phyloP scores from a whole-genome alignment of 2,888 invertebrate species.

The Craniophora ligustri region DNA sequence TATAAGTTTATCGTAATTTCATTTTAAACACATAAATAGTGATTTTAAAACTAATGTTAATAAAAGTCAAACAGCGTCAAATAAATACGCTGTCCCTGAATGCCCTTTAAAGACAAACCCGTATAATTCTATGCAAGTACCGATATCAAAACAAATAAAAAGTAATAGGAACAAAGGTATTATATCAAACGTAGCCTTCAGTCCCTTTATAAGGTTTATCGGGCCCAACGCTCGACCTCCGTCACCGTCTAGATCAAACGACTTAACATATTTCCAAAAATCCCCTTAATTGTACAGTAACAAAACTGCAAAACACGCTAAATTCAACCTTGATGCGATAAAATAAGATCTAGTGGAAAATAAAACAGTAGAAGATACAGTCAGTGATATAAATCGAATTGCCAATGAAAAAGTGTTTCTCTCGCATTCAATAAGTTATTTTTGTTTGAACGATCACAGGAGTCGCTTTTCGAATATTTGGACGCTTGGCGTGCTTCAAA shows the following conservation, averaged over 20 bases:
- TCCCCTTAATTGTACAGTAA: neutral
- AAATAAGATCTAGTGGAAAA: conserved; percentile 1
- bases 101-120: conserved; percentile 4
- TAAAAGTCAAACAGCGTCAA: neutral
- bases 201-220: conserved; percentile 55
- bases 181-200: conserved; percentile 45
- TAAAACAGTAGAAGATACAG: neutral
- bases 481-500: conserved; percentile 33
- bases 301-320: conserved; percentile 1
- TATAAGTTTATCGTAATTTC: too few species aligned
- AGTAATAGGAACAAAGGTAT: conserved; percentile 48
- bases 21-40: neutral
- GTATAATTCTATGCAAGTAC: conserved; percentile 31
- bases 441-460: conserved; percentile 55
- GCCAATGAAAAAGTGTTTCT: conserved; percentile 54
- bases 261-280: conserved; percentile 57
- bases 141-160: conserved; percentile 48
- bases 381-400: conserved; percentile 51
- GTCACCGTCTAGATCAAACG: conserved; percentile 60
- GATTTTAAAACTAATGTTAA: neutral
- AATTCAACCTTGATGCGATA: conserved; percentile 14
- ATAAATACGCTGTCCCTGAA: too few species aligned
- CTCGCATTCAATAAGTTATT: conserved; percentile 56
- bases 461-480: conserved; percentile 31
- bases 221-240: conserved; percentile 52